These are phyloP conservation scores for Molossus molossus DNA, from an alignment of 2,797 vertebrate species.

Conservation along the genomic window DNA sequence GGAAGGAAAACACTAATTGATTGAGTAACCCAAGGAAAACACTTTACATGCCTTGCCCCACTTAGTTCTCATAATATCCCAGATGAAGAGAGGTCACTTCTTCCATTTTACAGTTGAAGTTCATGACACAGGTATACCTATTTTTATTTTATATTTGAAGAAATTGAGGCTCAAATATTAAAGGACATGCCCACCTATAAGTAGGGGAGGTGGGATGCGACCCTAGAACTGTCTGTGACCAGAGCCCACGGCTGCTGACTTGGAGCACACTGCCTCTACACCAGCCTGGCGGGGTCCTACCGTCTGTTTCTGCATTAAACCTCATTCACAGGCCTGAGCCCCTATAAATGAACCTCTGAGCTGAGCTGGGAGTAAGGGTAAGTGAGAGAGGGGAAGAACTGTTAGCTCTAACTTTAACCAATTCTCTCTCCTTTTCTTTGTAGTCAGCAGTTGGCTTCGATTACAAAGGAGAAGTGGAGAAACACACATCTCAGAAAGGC, in stretches of 20 bases:
- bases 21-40: background rate
- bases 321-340: rapidly evolving
- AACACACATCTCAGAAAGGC: slow-evolving; percentile 93
- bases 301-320: background rate
- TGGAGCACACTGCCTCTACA: background rate
- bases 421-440: slow-evolving; percentile 51
- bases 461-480: slow-evolving; percentile 96
- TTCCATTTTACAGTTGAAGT: background rate
- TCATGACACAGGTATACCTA: background rate
- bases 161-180: background rate
- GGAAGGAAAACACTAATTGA: slow-evolving; percentile 14
- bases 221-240: background rate
- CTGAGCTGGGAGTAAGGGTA: background rate
- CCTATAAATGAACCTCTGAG: background rate
- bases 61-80: background rate
- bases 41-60: background rate
- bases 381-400: background rate
- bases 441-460: slow-evolving; percentile 97
- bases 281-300: background rate
- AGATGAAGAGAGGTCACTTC: slow-evolving; percentile 16
- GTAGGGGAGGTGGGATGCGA: background rate
- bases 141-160: slow-evolving; percentile 26
- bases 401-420: background rate
- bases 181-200: background rate
- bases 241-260: background rate